Conservation (phyloP, 2,888 invertebrate genomes). For the Zelleria hepariella region DNA sequence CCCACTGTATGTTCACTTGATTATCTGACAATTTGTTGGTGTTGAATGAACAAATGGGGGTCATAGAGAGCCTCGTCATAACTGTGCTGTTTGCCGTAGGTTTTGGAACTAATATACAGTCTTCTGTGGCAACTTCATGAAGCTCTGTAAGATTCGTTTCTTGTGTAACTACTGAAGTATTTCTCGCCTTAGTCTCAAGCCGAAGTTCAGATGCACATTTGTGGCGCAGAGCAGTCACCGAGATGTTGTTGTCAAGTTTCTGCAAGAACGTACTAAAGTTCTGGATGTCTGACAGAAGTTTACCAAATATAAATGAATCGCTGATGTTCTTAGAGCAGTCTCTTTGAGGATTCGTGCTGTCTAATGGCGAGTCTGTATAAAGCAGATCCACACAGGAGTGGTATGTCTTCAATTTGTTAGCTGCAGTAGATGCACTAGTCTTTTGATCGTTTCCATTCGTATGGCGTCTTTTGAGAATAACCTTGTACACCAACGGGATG, state of each 20-base stretch:
- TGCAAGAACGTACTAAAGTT: conserved; percentile 9
- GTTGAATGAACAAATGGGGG: conserved; percentile 37
- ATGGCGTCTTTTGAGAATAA: conserved; percentile 35
- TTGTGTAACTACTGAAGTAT: not conserved
- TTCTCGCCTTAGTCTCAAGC: not conserved
- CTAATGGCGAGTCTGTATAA: not conserved
- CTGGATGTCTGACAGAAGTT: conserved; percentile 16
- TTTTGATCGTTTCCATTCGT: not conserved
- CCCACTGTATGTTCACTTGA: not conserved
- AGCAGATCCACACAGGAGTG: conserved; percentile 55
- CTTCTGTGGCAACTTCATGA: not conserved
- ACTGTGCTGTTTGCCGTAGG: not conserved
- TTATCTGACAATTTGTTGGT: conserved; percentile 12
- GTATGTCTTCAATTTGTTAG: conserved; percentile 29
- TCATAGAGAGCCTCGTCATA: conserved; percentile 24
- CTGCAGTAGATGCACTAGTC: not conserved
- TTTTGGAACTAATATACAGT: not conserved
- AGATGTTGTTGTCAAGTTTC: not conserved
- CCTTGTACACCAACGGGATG: conserved; percentile 52
- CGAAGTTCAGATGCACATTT: not conserved
- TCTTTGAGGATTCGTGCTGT: not conserved
- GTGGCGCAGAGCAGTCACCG: not conserved
- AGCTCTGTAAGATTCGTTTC: not conserved
- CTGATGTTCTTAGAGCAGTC: conserved; percentile 28
- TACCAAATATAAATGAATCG: conserved; percentile 33